These are phyloP conservation scores for Sphenopsis melanotis DNA, from an alignment of 2,797 vertebrate species.

Conservation along the genomic window DNA sequence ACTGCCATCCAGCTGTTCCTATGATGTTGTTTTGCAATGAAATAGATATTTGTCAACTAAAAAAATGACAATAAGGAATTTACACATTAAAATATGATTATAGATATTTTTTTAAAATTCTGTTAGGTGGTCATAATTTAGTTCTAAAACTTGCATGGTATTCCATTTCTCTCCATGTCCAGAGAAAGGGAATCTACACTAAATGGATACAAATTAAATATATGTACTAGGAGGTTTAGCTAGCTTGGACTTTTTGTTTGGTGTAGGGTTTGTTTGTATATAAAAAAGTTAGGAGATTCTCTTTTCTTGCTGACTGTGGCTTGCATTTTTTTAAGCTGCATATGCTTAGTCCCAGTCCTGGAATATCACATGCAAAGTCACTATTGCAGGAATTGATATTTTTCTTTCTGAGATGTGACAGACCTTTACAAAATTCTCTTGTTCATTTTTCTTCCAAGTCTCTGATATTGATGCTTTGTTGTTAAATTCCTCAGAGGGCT, in stretches of 20 bases:
- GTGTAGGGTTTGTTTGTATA: neutral
- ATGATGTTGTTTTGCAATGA: conserved; percentile 56
- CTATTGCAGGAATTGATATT: neutral
- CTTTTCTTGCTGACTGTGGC: neutral
- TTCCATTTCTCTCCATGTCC: neutral
- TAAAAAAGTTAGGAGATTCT: neutral
- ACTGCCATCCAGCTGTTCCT: conserved; percentile 70
- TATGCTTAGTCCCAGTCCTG: neutral
- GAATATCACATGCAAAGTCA: neutral
- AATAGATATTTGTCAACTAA: conserved; percentile 70
- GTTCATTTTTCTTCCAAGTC: neutral
- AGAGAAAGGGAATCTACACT: neutral
- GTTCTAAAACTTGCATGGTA: neutral
- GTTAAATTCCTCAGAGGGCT: neutral
- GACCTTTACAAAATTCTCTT: neutral
- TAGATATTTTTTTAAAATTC: neutral
- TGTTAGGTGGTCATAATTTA: neutral
- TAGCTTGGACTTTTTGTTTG: neutral
- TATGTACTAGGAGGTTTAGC: neutral
- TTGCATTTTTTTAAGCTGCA: neutral
- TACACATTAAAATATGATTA: conserved; percentile 25
- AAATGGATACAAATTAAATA: neutral
- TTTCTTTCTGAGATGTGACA: neutral
- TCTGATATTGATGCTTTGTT: neutral
- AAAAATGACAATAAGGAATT: conserved; percentile 62